These are phyloP conservation scores for Drosophila subobscura DNA, from an alignment of 1,140 invertebrate genomes.

Conservation along the genomic window DNA sequence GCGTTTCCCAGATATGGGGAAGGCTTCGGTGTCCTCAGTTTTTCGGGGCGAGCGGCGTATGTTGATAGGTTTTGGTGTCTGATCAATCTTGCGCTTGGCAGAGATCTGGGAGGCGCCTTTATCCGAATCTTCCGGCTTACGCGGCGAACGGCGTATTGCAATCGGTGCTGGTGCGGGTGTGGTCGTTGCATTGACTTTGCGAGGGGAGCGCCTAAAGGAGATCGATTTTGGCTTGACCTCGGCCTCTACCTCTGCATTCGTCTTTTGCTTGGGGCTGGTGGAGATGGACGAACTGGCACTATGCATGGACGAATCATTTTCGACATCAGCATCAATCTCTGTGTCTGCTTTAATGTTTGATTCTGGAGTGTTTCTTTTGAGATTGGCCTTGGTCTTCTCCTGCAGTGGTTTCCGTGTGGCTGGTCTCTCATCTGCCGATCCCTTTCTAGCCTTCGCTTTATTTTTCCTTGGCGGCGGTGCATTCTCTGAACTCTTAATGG, in stretches of 20 bases:
- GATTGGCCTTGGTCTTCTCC: constrained; percentile 51
- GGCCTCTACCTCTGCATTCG: constrained; percentile 1
- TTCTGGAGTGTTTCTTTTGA: neutral
- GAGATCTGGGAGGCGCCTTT: constrained; percentile 1
- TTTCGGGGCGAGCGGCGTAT: constrained; percentile 1
- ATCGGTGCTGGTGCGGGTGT: constrained; percentile 47
- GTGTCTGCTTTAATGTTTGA: constrained; percentile 13
- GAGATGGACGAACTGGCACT: constrained; percentile 51
- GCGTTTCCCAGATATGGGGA: constrained; percentile 38
- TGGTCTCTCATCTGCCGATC: constrained; percentile 49
- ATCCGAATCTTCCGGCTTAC: constrained; percentile 30
- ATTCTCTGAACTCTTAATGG: constrained; percentile 44
- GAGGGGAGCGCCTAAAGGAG: constrained; percentile 53
- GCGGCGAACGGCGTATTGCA: constrained; percentile 55
- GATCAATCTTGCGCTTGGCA: constrained; percentile 29
- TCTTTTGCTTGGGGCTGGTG: constrained; percentile 43
- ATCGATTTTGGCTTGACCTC: constrained; percentile 51
- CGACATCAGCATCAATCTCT: constrained; percentile 49
- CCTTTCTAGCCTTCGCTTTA: constrained; percentile 51
- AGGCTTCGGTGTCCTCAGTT: neutral
- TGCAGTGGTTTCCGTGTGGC: constrained; percentile 38
- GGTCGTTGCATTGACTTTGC: constrained; percentile 32
- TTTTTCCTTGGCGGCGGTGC: constrained; percentile 29
- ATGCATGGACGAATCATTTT: constrained; percentile 65
- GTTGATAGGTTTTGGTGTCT: neutral